Evolutionary conservation across 92 coral and sea anemone species (phyloP), one percentile per base, ranked within the genome.

Genomic region (Diadumene lineata): DNA sequence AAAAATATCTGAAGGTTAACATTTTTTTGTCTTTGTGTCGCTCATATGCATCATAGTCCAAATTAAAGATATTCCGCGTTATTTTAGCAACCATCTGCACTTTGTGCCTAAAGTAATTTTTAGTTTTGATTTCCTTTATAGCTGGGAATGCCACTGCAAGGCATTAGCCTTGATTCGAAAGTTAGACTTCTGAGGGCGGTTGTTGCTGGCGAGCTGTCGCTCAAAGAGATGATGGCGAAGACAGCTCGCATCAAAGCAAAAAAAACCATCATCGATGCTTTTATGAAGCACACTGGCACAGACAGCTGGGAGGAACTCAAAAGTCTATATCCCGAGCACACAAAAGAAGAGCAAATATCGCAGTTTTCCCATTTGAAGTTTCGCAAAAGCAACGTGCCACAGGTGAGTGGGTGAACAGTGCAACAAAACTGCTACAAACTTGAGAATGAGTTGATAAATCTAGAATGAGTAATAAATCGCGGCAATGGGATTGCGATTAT

Each of bases 141-240:
- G 86, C 57, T 87, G 23, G 92, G 92, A 16, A 87, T 87, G 88
- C 88, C 92, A 15, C 72, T 83, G 13, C 85, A 83, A 69, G 92
- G 88, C 11, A 88, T 83, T 0, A 74, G 50, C 0, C 63, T 79
- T 32, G 76, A 69, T 16, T 74, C 85, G 0, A 87, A 83, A 44
- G 65, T 60, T 0, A 50, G 29, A 60, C 53, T 79, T 0, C 79
- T 83, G 10, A 55, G 18, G 25, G 64, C 38, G 21, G 51, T 83
- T 1, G 38, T 65, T 1, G 29, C 31, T 13, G 61, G 38, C 22
- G 65, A 87, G 30, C 65, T 68, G 7, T 56, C 81, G 13, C 66
- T 85, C 0, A 74, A 74, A n/a, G 89, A 79, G 33, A 30, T 79
- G 26, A 28, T 33, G 50, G 29, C 67, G 18, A 68, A 74, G 21